Evolutionary conservation across 2,888 invertebrate species (phyloP), one percentile per base, ranked within the genome.

Genomic region (Stenodema calcarata): DNA sequence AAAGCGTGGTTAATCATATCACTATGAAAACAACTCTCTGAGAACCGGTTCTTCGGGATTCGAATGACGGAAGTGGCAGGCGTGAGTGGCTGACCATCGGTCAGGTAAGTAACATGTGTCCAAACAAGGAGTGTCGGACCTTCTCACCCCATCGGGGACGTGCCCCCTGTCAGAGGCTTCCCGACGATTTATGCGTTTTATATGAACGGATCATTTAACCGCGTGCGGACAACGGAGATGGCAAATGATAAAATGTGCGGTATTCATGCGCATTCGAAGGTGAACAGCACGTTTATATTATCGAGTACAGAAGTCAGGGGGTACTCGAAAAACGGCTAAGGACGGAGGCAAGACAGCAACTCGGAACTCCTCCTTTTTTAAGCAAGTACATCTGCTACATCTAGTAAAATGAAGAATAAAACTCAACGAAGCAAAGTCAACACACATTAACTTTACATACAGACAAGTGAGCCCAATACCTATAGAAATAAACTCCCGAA

Each of bases 1-100:
- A 11, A 47, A 73, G 83, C 83, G 73, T 84, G 83, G 83, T 84
- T 84, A 84, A 84, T 84, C 83, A 84, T 84, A 73, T 73, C 83
- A 73, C 83, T 35, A 84, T 84, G 83, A 84, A 84, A 83, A 83
- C 83, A 83, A 35, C 69, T 28, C 62, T 6, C 23, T 27, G n/a
- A 28, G 28, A 54, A 80, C 80, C 80, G 80, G 80, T 80, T 80
- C n/a, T 9, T 27, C 6, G 3, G 18, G 23, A n/a, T 0, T 18
- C 78, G 42, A 18, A 27, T 0, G 30, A 6, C 30, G 80, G 54
- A 80, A 47, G 28, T 23, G 54, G 18, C 28, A 30, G 47, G 80
- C 47, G 80, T 80, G 78, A 78, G 41, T 4, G 78, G 78, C n/a
- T 30, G 80, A 80, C 80, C 80, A 54, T 80, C 80, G 80, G 54